Evolutionary conservation across 2,888 invertebrate genomes (phyloP).

Genomic region (Synergus japonicus): DNA sequence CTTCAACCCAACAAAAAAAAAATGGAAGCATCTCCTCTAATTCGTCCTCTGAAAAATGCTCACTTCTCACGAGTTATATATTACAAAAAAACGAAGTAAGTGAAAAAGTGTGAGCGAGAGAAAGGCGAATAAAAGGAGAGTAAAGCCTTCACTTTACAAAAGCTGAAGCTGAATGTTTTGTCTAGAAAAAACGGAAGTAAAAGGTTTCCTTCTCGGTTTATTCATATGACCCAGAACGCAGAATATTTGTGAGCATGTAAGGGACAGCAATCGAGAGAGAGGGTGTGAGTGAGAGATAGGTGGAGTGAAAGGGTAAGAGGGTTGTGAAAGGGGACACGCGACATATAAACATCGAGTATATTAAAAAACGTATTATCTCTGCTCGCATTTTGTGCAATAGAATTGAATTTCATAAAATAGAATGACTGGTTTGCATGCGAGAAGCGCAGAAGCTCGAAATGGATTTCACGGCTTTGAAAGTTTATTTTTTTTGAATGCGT

Average conservation of each 20-base stretch:
- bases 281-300: slow-evolving; percentile 44
- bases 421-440: not conserved
- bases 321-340: slow-evolving; percentile 72
- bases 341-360: slow-evolving; percentile 73
- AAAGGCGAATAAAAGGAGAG: too few species aligned
- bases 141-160: too few species aligned
- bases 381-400: slow-evolving; percentile 38
- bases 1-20: too few species aligned
- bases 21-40: too few species aligned
- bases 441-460: not conserved
- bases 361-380: slow-evolving; percentile 54
- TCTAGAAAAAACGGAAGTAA: slow-evolving; percentile 39
- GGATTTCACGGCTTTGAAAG: too few species aligned
- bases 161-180: too few species aligned
- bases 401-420: too few species aligned
- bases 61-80: too few species aligned
- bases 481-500: not conserved
- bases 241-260: too few species aligned
- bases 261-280: slow-evolving; percentile 34
- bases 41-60: too few species aligned
- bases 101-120: too few species aligned
- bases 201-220: slow-evolving; percentile 40
- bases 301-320: slow-evolving; percentile 59
- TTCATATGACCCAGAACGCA: too few species aligned
- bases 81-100: slow-evolving; percentile 11